Percentiles rank a stretch among this genome's conserved stretches.
Conservation (phyloP, 2,113 vertebrate genomes). For the Leptobrachium leishanense region DNA sequence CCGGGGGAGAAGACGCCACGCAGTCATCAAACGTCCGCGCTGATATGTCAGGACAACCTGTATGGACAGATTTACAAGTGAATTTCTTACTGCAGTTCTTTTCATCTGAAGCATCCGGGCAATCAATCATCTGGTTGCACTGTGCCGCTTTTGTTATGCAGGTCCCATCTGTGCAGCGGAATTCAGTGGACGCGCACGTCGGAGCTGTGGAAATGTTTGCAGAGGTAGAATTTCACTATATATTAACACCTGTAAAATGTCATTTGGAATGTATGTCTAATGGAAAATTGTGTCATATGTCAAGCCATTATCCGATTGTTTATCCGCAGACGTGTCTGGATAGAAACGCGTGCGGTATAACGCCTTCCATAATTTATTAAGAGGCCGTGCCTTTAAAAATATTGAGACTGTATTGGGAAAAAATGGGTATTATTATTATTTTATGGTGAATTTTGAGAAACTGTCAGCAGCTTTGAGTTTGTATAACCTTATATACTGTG, state of each 20-base stretch:
- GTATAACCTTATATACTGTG: no score
- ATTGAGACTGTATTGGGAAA: no score
- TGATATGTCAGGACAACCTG: constrained; percentile 5
- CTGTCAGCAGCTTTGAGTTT: no score
- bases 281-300: background rate
- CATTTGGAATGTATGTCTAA: background rate
- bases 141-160: constrained; percentile 83
- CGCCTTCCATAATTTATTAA: no score
- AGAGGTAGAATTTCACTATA: background rate
- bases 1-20: background rate
- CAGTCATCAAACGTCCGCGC: background rate
- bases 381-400: no score
- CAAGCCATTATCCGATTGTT: background rate
- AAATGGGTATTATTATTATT: no score
- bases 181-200: constrained; percentile 81
- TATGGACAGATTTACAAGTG: constrained; percentile 27
- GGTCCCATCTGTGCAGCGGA: constrained; percentile 83
- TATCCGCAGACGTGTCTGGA: background rate
- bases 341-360: no score
- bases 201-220: constrained; percentile 71
- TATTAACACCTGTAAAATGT: background rate
- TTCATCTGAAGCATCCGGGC: constrained; percentile 92
- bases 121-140: constrained; percentile 96
- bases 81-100: constrained; percentile 87
- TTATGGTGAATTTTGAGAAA: no score